phyloP scores from a whole-genome alignment of 2,797 vertebrate species.

The Ciconia nigra region DNA sequence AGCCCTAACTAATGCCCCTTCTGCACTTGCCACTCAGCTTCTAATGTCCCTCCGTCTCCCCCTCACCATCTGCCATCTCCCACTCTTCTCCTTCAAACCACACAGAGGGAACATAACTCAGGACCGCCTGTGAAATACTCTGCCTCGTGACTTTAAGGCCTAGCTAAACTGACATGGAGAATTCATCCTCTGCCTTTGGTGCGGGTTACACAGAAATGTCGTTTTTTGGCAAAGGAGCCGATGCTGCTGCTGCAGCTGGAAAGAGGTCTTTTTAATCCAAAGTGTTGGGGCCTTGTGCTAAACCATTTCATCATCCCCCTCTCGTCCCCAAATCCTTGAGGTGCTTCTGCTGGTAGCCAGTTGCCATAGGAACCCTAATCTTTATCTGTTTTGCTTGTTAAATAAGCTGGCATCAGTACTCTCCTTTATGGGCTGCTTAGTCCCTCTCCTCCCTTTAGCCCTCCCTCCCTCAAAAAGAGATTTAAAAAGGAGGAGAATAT shows the following conservation, averaged over 20 bases:
- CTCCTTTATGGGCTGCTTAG: neutral
- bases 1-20: neutral
- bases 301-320: neutral
- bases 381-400: constrained; percentile 67
- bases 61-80: neutral
- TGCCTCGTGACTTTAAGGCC: neutral
- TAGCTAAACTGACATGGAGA: neutral
- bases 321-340: constrained; percentile 43
- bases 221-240: neutral
- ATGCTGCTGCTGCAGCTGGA: neutral
- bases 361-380: constrained; percentile 77
- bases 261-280: constrained; percentile 30
- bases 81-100: neutral
- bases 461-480: neutral
- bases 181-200: neutral
- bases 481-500: neutral
- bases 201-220: neutral
- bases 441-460: neutral
- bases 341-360: constrained; percentile 40
- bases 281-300: constrained; percentile 12
- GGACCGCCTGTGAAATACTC: neutral
- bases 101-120: neutral
- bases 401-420: constrained; percentile 46
- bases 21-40: neutral
- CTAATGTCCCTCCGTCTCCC: neutral